A percentile compares a stretch with the other conserved stretches of the same genome.
Evolutionary conservation across 2,797 vertebrate genomes (phyloP).

Genomic region (Bucorvus abyssinicus): DNA sequence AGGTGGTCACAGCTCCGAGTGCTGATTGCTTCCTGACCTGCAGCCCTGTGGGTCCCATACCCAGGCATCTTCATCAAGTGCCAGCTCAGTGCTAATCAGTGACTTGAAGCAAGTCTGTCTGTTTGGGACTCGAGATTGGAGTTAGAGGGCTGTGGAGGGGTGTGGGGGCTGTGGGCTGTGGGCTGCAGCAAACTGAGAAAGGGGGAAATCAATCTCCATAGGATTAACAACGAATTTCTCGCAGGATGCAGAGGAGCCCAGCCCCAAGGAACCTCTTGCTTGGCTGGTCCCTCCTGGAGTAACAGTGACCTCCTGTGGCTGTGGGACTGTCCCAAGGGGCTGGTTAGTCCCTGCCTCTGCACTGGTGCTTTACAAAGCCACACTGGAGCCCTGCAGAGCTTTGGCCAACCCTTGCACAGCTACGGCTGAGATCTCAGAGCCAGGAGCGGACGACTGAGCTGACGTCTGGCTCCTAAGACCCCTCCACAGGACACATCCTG

Average conservation of each 20-base stretch:
- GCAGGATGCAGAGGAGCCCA: not conserved
- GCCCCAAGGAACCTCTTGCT: not conserved
- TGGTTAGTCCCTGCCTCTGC: not conserved
- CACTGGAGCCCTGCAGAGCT: rapidly evolving
- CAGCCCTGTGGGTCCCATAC: not conserved
- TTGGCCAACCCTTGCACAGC: not conserved
- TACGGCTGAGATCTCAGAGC: rapidly evolving
- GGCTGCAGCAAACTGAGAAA: not conserved
- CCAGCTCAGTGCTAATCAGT: not conserved
- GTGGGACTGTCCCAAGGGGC: not conserved
- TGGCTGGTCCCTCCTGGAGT: constrained; percentile 30
- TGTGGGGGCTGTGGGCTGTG: too few species aligned
- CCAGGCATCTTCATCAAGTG: not conserved
- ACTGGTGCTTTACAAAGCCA: not conserved
- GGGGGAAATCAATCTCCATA: not conserved
- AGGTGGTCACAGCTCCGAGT: not conserved
- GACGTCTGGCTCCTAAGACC: not conserved
- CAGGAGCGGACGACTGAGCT: not conserved
- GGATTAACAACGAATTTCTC: not conserved
- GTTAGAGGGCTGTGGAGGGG: not conserved
- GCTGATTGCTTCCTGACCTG: not conserved
- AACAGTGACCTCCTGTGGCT: constrained; percentile 74
- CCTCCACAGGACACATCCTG: not conserved
- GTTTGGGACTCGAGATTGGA: not conserved
- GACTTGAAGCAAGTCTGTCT: constrained; percentile 25